Evolutionary conservation across 1,140 invertebrate species (phyloP).

Genomic region (Zaprionus capensis): DNA sequence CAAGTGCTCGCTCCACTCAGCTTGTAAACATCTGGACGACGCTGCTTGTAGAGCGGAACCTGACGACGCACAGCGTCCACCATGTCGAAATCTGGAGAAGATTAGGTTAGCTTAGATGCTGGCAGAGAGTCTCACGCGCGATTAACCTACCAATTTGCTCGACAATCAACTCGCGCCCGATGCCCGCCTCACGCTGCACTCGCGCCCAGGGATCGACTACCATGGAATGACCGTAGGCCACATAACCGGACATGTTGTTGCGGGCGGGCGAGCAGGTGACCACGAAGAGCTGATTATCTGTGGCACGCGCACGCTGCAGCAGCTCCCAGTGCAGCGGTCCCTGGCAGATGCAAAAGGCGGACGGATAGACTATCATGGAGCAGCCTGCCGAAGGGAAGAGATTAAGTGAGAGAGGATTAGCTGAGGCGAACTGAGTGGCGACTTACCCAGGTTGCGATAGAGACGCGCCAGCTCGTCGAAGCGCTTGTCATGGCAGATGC

Average conservation of each 20-base stretch:
- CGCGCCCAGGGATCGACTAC: slow-evolving; percentile 95
- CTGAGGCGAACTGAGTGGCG: neutral
- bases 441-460: slow-evolving; percentile 87
- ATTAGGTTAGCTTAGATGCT: slow-evolving; percentile 10
- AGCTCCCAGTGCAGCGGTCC: slow-evolving; percentile 97
- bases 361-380: slow-evolving; percentile 93
- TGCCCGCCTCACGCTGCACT: slow-evolving; percentile 89
- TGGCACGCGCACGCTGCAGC: slow-evolving; percentile 90
- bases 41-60: slow-evolving; percentile 91
- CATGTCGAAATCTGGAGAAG: slow-evolving; percentile 88
- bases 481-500: slow-evolving; percentile 97
- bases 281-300: slow-evolving; percentile 94
- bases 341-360: slow-evolving; percentile 98
- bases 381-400: slow-evolving; percentile 87
- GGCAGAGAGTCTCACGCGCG: neutral
- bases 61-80: slow-evolving; percentile 91
- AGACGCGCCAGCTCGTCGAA: slow-evolving; percentile 95
- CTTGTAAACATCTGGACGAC: slow-evolving; percentile 91
- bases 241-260: slow-evolving; percentile 89
- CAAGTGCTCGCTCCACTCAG: slow-evolving; percentile 27
- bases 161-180: slow-evolving; percentile 89
- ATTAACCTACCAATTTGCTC: slow-evolving; percentile 87
- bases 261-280: slow-evolving; percentile 91
- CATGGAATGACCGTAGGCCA: slow-evolving; percentile 95
- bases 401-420: neutral